phyloP scores from a whole-genome alignment of 2,888 invertebrate species.

The Sialis lutaria region DNA sequence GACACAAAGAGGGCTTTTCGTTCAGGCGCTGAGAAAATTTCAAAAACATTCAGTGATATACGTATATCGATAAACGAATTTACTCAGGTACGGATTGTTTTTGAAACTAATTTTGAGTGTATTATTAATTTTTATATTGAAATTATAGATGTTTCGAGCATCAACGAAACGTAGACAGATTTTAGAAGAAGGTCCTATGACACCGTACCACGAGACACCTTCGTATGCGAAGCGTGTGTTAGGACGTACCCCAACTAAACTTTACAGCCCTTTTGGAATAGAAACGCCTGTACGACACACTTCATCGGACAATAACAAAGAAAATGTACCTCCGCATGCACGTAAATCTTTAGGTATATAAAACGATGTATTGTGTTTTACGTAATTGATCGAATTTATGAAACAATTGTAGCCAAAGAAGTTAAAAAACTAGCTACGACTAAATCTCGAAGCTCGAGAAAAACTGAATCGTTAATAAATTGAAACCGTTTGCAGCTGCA shows the following conservation, averaged over 20 bases:
- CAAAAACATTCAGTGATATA: slow-evolving; percentile 40
- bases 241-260: slow-evolving; percentile 49
- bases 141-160: slow-evolving; percentile 30
- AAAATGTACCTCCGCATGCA: too few relatives aligned
- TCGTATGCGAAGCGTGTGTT: slow-evolving; percentile 29
- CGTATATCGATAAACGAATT: neutral
- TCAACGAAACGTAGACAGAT: slow-evolving; percentile 34
- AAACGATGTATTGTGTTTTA: too few relatives aligned
- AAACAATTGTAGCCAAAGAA: too few relatives aligned
- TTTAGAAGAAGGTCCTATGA: slow-evolving; percentile 32
- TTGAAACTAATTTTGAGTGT: neutral
- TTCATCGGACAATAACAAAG: too few relatives aligned
- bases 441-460: too few relatives aligned
- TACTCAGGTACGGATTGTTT: neutral
- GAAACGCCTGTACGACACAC: slow-evolving; percentile 35
- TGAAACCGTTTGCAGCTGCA: too few relatives aligned
- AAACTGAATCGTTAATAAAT: too few relatives aligned
- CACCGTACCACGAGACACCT: slow-evolving; percentile 27
- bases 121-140: slow-evolving; percentile 3
- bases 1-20: slow-evolving; percentile 45
- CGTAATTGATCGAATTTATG: too few relatives aligned
- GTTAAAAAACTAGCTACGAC: too few relatives aligned
- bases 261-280: slow-evolving; percentile 61
- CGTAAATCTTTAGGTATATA: too few relatives aligned
- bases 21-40: slow-evolving; percentile 47